phyloP scores from a whole-genome alignment of 2,113 vertebrate species.

The Podilymbus podiceps region DNA sequence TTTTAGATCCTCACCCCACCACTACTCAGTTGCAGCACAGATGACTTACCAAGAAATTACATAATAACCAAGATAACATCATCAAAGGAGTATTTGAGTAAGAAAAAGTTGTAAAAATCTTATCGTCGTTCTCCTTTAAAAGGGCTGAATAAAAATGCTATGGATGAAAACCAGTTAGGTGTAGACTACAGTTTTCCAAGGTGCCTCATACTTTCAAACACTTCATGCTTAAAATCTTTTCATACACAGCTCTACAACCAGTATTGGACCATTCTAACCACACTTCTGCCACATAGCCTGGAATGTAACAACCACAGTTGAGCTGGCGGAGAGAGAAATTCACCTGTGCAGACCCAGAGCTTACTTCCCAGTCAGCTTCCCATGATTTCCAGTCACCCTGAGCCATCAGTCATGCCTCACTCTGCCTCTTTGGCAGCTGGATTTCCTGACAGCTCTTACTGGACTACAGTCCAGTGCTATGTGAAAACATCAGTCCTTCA shows the following conservation, averaged over 20 bases:
- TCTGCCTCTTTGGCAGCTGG: background rate
- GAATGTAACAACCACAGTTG: background rate
- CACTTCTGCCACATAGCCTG: background rate
- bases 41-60: background rate
- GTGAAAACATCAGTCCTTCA: background rate
- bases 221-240: background rate
- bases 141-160: background rate
- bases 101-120: background rate
- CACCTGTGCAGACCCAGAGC: background rate
- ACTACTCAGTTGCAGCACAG: background rate
- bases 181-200: background rate
- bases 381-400: background rate
- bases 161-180: background rate
- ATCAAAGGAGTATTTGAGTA: background rate
- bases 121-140: background rate
- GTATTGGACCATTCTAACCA: background rate
- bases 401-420: background rate
- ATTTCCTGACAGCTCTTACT: background rate
- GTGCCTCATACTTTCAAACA: background rate
- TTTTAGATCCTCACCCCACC: background rate
- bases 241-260: background rate
- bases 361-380: background rate
- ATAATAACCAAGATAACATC: background rate
- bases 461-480: background rate
- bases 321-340: background rate